These are phyloP conservation scores for Leptopilina syphax DNA, from an alignment of 2,888 invertebrate genomes.

Conservation along the genomic window DNA sequence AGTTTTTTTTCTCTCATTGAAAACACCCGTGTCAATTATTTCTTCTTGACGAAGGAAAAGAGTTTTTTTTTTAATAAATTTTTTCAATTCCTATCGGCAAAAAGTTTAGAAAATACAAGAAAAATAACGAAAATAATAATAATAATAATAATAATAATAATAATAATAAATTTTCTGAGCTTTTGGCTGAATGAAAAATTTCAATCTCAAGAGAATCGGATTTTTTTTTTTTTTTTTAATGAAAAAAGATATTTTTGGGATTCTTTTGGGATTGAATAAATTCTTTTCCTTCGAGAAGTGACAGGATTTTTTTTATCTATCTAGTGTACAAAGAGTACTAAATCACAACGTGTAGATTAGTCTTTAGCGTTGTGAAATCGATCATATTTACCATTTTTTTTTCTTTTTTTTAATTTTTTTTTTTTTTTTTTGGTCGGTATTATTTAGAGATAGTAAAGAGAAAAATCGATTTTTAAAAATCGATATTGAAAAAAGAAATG, in stretches of 20 bases:
- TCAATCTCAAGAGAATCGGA: conserved; percentile 24
- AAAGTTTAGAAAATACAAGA: not conserved
- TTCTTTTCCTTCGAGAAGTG: conserved; percentile 54
- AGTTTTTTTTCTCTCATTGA: not conserved
- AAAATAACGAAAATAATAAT: not conserved
- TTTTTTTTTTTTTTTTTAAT: not conserved
- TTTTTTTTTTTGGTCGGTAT: conserved; percentile 25
- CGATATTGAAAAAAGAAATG: conserved; percentile 21
- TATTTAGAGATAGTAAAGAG: conserved; percentile 1
- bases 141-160: not conserved
- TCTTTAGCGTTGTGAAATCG: conserved; percentile 38
- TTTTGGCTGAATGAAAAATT: not conserved
- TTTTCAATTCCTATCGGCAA: conserved; percentile 32
- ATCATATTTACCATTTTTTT: conserved; percentile 14
- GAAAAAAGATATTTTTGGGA: conserved; percentile 12
- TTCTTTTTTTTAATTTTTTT: not conserved
- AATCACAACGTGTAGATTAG: conserved; percentile 53
- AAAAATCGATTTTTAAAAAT: conserved; percentile 8
- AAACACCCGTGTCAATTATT: not conserved
- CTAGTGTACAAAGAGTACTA: conserved; percentile 48
- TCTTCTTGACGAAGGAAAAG: conserved; percentile 24
- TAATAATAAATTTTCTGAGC: not conserved
- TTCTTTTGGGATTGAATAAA: conserved; percentile 13
- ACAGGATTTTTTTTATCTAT: conserved; percentile 42
- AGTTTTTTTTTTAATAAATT: not conserved